Percentiles rank a stretch among this genome's conserved stretches.
These are phyloP conservation scores for Drosophila orosa DNA, from an alignment of 1,140 invertebrate genomes.

Conservation along the genomic window DNA sequence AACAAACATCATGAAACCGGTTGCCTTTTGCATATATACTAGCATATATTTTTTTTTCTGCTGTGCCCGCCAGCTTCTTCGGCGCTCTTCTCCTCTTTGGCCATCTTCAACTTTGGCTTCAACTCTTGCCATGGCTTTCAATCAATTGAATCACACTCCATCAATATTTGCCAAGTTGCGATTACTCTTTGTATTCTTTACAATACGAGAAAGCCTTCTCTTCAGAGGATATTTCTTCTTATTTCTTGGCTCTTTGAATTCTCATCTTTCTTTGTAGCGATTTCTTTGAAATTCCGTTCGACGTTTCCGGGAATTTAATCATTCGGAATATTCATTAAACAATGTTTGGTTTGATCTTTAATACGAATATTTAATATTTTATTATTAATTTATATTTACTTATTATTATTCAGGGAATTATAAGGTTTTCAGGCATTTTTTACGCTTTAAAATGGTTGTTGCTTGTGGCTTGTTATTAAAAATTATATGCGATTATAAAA, in stretches of 20 bases:
- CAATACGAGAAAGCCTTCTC: not conserved
- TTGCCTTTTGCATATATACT: slow-evolving; percentile 47
- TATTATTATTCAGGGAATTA: no score
- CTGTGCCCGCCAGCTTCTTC: slow-evolving; percentile 4
- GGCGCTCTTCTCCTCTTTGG: not conserved
- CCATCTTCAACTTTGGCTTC: slow-evolving; percentile 23
- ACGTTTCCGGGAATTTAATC: not conserved
- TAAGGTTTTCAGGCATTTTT: no score
- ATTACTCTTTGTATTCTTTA: slow-evolving; percentile 5
- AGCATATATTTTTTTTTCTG: slow-evolving; percentile 19
- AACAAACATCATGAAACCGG: slow-evolving; percentile 54
- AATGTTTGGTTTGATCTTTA: not conserved
- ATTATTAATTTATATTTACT: not conserved
- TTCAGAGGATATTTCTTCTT: not conserved
- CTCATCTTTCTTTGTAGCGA: not conserved
- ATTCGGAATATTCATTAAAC: not conserved
- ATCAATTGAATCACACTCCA: slow-evolving; percentile 48
- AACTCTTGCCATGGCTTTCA: slow-evolving; percentile 32
- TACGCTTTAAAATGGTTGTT: no score
- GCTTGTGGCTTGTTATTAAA: no score
- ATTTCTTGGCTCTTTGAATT: not conserved
- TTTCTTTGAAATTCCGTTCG: not conserved
- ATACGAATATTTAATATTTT: not conserved
- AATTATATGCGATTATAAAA: no score
- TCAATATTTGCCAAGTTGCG: slow-evolving; percentile 19